Percentiles rank a stretch among this genome's conserved stretches.
Evolutionary conservation across 2,113 vertebrate species (phyloP).

Genomic region (Poeciliopsis turrubarensis): DNA sequence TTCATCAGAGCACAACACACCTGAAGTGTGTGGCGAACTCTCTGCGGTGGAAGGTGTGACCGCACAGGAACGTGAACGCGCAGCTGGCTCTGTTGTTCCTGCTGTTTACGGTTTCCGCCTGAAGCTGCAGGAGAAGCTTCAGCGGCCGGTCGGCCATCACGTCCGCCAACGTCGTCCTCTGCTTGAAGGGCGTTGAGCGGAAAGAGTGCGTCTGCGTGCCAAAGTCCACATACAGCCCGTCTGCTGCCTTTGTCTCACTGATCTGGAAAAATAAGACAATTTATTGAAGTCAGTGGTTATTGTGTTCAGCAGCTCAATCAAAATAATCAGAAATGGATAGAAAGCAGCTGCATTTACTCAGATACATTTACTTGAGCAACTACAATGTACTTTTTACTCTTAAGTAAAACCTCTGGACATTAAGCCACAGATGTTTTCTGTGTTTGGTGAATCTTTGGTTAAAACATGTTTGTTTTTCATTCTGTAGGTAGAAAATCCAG

Average conservation of each 20-base stretch:
- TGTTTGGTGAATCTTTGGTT: too few relatives aligned
- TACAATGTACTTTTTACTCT: too few relatives aligned
- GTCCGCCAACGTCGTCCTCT: slow-evolving; percentile 81
- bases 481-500: too few relatives aligned
- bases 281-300: background rate
- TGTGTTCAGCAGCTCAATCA: background rate
- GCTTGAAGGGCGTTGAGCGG: slow-evolving; percentile 83
- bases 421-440: too few relatives aligned
- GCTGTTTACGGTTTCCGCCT: slow-evolving; percentile 85
- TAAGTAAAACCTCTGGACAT: too few relatives aligned
- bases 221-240: slow-evolving; percentile 85
- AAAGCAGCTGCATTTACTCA: too few relatives aligned
- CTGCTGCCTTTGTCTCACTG: slow-evolving; percentile 82
- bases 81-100: slow-evolving; percentile 90
- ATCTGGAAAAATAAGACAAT: slow-evolving; percentile 68
- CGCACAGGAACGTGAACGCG: slow-evolving; percentile 90
- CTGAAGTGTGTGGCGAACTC: slow-evolving; percentile 90
- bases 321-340: too few relatives aligned
- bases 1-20: slow-evolving; percentile 21
- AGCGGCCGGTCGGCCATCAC: slow-evolving; percentile 65
- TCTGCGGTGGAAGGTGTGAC: slow-evolving; percentile 88
- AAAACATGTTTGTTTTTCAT: too few relatives aligned
- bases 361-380: too few relatives aligned
- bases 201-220: slow-evolving; percentile 93
- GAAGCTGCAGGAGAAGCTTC: slow-evolving; percentile 86